These are phyloP conservation scores for Danio jaintianensis DNA, from an alignment of 2,797 vertebrate species.

Conservation along the genomic window DNA sequence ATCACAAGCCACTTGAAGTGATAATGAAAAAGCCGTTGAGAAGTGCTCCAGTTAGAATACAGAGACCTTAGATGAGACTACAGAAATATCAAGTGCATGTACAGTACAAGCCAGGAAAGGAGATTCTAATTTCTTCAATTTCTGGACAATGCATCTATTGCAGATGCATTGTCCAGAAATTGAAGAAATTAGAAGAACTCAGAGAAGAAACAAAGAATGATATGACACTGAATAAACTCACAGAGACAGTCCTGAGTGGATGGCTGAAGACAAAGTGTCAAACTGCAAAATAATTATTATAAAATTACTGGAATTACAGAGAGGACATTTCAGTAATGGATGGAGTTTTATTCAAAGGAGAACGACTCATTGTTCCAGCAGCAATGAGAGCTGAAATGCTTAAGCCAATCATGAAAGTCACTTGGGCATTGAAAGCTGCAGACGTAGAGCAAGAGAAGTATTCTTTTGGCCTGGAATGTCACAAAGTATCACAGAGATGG, in stretches of 20 bases:
- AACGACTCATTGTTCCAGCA: slow-evolving; percentile 26
- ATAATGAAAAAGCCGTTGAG: slow-evolving; percentile 34
- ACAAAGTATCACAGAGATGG: slow-evolving; percentile 24
- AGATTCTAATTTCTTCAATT: no score
- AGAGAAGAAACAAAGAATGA: slow-evolving; percentile 25
- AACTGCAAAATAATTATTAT: slow-evolving; percentile 32
- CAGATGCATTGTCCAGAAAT: slow-evolving; percentile 30
- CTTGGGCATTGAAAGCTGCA: slow-evolving; percentile 33
- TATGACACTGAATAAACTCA: slow-evolving; percentile 14
- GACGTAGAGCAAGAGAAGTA: slow-evolving; percentile 27
- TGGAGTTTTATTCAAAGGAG: slow-evolving; percentile 45
- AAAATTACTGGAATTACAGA: slow-evolving; percentile 41
- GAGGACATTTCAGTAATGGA: slow-evolving; percentile 48
- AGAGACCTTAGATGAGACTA: slow-evolving; percentile 25
- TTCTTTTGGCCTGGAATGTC: slow-evolving; percentile 48
- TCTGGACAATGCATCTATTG: no score
- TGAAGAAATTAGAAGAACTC: slow-evolving; percentile 32
- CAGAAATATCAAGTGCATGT: slow-evolving; percentile 37
- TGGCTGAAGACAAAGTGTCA: neutral
- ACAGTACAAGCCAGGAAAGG: slow-evolving; percentile 29
- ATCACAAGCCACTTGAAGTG: slow-evolving; percentile 44
- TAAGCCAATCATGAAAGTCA: slow-evolving; percentile 44
- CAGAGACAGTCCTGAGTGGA: slow-evolving; percentile 14
- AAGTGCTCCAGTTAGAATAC: slow-evolving; percentile 31
- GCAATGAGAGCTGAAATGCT: slow-evolving; percentile 41